Evolutionary conservation across 2,797 vertebrate species (phyloP), one percentile per base, ranked within the genome.

Genomic region (Xiphorhynchus erythropygius): DNA sequence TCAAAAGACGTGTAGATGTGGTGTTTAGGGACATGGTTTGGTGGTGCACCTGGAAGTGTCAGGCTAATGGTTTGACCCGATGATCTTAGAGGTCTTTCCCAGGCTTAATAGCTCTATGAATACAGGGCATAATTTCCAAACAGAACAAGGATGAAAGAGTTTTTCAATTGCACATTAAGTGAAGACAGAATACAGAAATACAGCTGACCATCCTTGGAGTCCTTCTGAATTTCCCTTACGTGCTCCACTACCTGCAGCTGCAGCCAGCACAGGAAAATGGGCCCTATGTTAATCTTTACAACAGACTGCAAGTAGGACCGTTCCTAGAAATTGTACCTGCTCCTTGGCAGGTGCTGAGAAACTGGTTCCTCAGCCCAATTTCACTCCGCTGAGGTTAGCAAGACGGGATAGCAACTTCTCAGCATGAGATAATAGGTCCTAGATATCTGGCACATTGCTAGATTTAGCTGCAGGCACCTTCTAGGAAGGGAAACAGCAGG

Each of bases 241-340:
- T 7, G 60, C 64, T 80, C 49, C 83, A 67, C 8, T n/a, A 12
- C 14, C 60, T 77, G 56, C 75, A 83, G 91, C 82, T 76, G 77
- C 83, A 91, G 87, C 39, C 73, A 94, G 62, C 62, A 50, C 62
- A 76, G 67, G 55, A 71, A 69, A 56, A 87, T 18, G 56, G 90
- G 64, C 67, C 77, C 30, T 46, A 18, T 77, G 80, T 73, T 76
- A 50, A 86, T 79, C 37, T 22, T 30, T 19, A 73, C 50, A 81
- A 41, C 73, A 94, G 67, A n/a, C 50, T 71, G 80, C 69, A 91
- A 32, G 85, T 4, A 69, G 64, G 28, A 60, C 46, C 8, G 0
- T 64, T 64, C 78, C 81, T 89, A 78, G 71, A 90, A 87, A 87
- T 60, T 24, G 24, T 39, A 68, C 68, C 70, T 56, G 56, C 41